Evolutionary conservation across 2,797 vertebrate genomes (phyloP).

Genomic region (Phalanger gymnotis): DNA sequence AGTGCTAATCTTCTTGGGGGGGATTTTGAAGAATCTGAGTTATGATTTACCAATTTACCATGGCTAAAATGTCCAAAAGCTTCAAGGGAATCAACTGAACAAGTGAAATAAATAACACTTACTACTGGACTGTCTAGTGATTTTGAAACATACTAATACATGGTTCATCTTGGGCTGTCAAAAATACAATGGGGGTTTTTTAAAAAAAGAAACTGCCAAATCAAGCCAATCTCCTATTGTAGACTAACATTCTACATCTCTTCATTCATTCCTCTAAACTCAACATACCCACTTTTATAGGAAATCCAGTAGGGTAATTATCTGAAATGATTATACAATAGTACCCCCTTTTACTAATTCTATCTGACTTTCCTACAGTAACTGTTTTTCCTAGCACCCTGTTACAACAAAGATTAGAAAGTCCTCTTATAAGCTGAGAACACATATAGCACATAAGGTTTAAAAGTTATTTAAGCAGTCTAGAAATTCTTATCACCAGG

Average conservation of each 20-base stretch:
- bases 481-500: neutral
- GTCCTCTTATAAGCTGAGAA: neutral
- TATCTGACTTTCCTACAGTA: neutral
- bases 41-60: slow-evolving; percentile 4
- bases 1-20: neutral
- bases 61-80: neutral
- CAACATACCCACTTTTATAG: neutral
- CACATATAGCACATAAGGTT: neutral
- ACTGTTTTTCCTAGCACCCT: neutral
- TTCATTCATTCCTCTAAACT: neutral
- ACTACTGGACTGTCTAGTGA: neutral
- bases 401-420: neutral
- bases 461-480: neutral
- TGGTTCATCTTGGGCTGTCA: neutral
- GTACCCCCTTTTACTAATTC: neutral
- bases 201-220: slow-evolving; percentile 7
- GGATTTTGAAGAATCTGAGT: slow-evolving; percentile 9
- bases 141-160: neutral
- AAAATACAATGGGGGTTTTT: slow-evolving; percentile 9
- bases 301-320: neutral
- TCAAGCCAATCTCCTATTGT: neutral
- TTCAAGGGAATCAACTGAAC: neutral
- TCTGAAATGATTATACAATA: neutral
- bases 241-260: neutral
- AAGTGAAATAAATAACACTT: neutral